phyloP scores from a whole-genome alignment of 2,113 vertebrate species.

The Coryphaenoides rupestris region DNA sequence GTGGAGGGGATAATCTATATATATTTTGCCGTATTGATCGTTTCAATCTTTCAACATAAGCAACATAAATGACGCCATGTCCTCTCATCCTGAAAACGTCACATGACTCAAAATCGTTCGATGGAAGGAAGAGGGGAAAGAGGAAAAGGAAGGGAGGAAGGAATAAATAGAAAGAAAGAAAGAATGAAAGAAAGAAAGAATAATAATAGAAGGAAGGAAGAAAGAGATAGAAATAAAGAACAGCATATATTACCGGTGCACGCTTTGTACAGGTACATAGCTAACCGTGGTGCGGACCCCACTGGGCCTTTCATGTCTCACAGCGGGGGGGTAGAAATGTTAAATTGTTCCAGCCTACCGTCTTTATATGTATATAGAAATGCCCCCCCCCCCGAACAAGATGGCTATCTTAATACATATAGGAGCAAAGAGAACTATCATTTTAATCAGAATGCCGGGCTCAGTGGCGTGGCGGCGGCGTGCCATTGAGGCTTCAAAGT shows the following conservation, averaged over 20 bases:
- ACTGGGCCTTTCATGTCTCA: constrained; percentile 53
- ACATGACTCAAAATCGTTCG: too few species aligned
- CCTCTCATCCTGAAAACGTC: too few species aligned
- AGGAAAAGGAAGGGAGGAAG: neutral
- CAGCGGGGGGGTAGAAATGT: constrained; percentile 65
- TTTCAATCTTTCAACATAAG: too few species aligned
- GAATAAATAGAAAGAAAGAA: neutral
- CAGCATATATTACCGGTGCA: neutral
- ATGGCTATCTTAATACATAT: constrained; percentile 74
- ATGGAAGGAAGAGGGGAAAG: too few species aligned
- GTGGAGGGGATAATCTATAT: too few species aligned
- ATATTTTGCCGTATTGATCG: too few species aligned
- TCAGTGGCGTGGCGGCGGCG: constrained; percentile 52
- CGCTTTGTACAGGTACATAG: constrained; percentile 62
- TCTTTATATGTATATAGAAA: constrained; percentile 65
- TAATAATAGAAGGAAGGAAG: neutral
- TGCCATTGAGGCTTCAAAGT: constrained; percentile 70
- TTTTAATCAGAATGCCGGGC: constrained; percentile 73
- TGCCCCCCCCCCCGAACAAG: constrained; percentile 56
- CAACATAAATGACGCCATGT: too few species aligned
- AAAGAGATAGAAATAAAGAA: constrained; percentile 15
- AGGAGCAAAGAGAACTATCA: constrained; percentile 68
- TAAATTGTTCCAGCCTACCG: constrained; percentile 54
- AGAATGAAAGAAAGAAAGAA: neutral
- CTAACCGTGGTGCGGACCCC: constrained; percentile 44